Base-by-base conservation (phyloP, 2,113 vertebrate genomes). In the Hydrochoerus hydrochaeris region DNA sequence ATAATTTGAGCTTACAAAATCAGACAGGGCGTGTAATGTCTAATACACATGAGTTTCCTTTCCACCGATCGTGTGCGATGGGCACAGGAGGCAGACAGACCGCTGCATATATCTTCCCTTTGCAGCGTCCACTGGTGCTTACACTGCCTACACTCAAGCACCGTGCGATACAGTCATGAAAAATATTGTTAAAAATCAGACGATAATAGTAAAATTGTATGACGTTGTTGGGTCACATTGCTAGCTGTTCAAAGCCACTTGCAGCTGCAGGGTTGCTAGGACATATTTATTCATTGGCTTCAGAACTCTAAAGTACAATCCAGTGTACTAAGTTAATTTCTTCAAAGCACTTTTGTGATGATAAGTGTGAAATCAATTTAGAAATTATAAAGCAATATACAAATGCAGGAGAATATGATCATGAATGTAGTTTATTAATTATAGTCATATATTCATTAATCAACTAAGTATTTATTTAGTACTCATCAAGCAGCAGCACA, bases 351-450 rank as follows among this genome's bases (percentile, higher is more conserved):
- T 94, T 35, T 6, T 88, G 46, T 80, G 69, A 83, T 65, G 57
- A 71, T 35, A 93, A 94, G 73, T 69, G n/a, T 67, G 80, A 94
- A 83, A 75, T 10, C 65, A 52, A 62, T 94, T 96, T 82, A 90
- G 2, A 93, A 77, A 83, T 78, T 60, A 41, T 69, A 75, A 92
- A 83, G 54, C 57, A 75, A 60, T 78, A 54, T 83, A 54, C 49
- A 94, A 85, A 58, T 78, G 12, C n/a, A 92, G 85, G 58, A 44
- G 16, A 41, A 88, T 81, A 46, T 44, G 30, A 71, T 87, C 26
- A 44, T 24, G 73, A 75, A 84, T 89, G 69, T 78, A 86, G 85
- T 93, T 67, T 26, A 88, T 58, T n/a, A 89, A 73, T 32, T 63
- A 14, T 90, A 71, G 85, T 90, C 32, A 49, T 32, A 5, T 75